Percentiles rank a stretch among this genome's conserved stretches.
phyloP scores from a whole-genome alignment of 2,797 vertebrate genomes.

The Strix occidentalis region DNA sequence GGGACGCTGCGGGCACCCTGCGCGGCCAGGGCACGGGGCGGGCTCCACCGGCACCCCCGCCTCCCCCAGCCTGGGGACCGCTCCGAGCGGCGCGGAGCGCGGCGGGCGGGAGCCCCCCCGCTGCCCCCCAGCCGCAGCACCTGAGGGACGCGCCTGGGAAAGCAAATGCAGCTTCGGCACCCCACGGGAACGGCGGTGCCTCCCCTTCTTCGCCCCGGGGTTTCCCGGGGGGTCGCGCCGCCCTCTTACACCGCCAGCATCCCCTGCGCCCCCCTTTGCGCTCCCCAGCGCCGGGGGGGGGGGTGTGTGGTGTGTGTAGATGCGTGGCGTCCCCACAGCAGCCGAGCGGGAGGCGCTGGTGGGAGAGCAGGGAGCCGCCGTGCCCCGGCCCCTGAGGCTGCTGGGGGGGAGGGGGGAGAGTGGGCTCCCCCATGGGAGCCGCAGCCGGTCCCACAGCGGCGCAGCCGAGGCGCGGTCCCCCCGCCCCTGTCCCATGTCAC shows the following conservation, averaged over 20 bases:
- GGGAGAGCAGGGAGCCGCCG: background rate
- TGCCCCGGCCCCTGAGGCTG: background rate
- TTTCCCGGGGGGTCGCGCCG: background rate
- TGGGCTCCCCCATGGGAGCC: background rate
- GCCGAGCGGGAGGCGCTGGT: background rate
- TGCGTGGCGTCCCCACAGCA: background rate
- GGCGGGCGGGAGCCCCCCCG: background rate
- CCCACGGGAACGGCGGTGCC: too few relatives aligned
- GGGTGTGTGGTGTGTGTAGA: too few relatives aligned
- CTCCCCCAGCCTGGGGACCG: background rate
- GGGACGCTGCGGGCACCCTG: background rate
- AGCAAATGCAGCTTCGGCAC: background rate
- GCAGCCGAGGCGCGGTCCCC: background rate
- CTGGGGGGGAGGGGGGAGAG: rapidly evolving
- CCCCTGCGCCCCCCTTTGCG: background rate
- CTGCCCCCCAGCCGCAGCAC: background rate
- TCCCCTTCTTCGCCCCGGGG: too few relatives aligned
- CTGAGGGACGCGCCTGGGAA: too few relatives aligned
- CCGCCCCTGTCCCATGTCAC: background rate
- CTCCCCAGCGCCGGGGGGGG: background rate
- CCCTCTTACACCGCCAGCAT: background rate
- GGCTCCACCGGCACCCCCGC: background rate
- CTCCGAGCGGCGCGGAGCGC: background rate
- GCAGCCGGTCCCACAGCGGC: background rate
- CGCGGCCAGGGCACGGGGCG: background rate